phyloP scores from a whole-genome alignment of 2,888 invertebrate species.

The Ctena decussata region DNA sequence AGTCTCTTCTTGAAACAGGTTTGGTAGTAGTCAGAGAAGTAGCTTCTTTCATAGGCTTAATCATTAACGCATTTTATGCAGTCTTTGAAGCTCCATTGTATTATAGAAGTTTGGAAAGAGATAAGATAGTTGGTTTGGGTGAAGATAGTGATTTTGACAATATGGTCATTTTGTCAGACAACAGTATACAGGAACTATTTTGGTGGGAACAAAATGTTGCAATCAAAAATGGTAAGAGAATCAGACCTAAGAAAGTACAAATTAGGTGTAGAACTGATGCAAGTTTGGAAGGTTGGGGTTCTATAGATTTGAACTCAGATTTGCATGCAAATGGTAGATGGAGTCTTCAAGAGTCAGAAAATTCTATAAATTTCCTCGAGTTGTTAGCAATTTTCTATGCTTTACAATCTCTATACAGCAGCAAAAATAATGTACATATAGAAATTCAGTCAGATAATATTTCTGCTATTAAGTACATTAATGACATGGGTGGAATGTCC shows the following conservation, averaged over 20 bases:
- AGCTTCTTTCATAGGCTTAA: constrained; percentile 48
- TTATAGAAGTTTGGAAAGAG: constrained; percentile 37
- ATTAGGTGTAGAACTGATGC: constrained; percentile 37
- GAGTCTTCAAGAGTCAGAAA: constrained; percentile 13
- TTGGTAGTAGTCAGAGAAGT: constrained; percentile 31
- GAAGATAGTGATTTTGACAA: constrained; percentile 47
- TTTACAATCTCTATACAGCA: constrained; percentile 22
- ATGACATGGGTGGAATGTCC: constrained; percentile 40
- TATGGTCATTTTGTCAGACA: constrained; percentile 8
- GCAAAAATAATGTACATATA: constrained; percentile 24
- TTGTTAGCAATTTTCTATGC: constrained; percentile 43
- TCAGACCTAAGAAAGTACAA: not conserved
- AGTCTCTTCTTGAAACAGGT: not conserved
- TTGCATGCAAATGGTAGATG: constrained; percentile 34
- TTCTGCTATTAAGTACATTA: constrained; percentile 29
- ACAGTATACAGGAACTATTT: not conserved
- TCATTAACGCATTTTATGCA: constrained; percentile 44
- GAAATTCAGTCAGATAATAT: too few species aligned
- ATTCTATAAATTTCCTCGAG: too few species aligned
- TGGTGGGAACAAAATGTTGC: constrained; percentile 35
- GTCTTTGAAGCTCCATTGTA: constrained; percentile 52
- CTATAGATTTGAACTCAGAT: not conserved
- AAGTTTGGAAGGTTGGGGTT: constrained; percentile 30
- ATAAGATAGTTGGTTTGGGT: not conserved
- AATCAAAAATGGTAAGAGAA: constrained; percentile 36